Conservation (phyloP, 2,888 invertebrate species). For the Octodonta nipae region DNA sequence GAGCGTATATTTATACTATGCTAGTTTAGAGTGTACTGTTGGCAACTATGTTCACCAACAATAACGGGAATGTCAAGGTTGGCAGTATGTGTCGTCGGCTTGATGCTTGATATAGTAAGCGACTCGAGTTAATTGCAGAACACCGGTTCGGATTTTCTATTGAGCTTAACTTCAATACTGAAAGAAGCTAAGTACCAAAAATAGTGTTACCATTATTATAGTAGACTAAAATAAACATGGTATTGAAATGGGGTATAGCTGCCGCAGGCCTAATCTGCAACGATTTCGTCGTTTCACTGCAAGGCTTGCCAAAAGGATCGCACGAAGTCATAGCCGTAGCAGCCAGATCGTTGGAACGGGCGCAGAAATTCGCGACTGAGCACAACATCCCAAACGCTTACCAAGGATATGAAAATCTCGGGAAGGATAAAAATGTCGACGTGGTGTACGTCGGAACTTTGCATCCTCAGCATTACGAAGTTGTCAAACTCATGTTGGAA, state of each 20-base stretch:
- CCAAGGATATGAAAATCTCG: slow-evolving; percentile 63
- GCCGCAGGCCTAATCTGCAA: slow-evolving; percentile 75
- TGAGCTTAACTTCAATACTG: too few species aligned
- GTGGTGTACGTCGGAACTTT: slow-evolving; percentile 73
- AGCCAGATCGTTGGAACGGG: slow-evolving; percentile 58
- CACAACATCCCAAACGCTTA: slow-evolving; percentile 60
- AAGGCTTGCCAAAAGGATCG: slow-evolving; percentile 46
- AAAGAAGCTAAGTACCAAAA: too few species aligned
- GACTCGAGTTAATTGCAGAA: too few species aligned
- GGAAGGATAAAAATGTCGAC: slow-evolving; percentile 61
- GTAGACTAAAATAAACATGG: too few species aligned
- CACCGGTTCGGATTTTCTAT: too few species aligned
- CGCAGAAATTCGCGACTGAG: slow-evolving; percentile 60
- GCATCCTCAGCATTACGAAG: slow-evolving; percentile 58
- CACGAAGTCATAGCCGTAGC: slow-evolving; percentile 67
- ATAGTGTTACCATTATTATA: too few species aligned
- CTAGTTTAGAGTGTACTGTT: too few species aligned
- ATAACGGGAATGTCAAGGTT: too few species aligned
- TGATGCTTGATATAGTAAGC: too few species aligned
- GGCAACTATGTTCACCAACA: too few species aligned
- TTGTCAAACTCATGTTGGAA: slow-evolving; percentile 60
- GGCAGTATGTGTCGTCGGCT: too few species aligned
- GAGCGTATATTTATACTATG: too few species aligned
- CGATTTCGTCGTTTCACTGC: slow-evolving; percentile 63
- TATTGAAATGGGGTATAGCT: slow-evolving; percentile 72